A percentile compares a stretch with the other conserved stretches of the same genome.
These are phyloP conservation scores for Scopus umbretta DNA, from an alignment of 2,113 vertebrate species.

Conservation along the genomic window DNA sequence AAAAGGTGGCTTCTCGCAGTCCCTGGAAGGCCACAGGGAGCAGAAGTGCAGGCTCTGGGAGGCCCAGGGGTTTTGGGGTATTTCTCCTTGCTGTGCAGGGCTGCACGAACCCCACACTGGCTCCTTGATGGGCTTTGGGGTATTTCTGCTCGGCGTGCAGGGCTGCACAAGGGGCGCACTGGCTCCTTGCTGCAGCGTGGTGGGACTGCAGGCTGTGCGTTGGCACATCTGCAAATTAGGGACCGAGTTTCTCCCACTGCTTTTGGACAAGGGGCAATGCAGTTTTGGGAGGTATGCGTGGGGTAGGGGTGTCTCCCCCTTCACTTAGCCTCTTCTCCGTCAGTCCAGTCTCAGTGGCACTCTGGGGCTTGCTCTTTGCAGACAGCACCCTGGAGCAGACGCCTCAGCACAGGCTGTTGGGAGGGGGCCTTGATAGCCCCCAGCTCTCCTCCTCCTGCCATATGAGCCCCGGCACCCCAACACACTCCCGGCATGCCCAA, in stretches of 20 bases:
- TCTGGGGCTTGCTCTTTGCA: accelerated
- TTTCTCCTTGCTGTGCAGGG: background rate
- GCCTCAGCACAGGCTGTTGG: background rate
- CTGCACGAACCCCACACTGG: accelerated
- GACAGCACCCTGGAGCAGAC: background rate
- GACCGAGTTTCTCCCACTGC: accelerated
- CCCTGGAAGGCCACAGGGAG: background rate
- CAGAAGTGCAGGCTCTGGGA: background rate
- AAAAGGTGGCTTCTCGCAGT: background rate
- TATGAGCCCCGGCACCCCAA: background rate
- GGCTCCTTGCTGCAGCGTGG: background rate
- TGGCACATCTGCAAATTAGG: background rate
- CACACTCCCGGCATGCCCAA: background rate
- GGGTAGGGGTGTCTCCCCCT: background rate
- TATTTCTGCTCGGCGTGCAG: background rate
- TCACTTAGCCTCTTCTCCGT: background rate
- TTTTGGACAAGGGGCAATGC: background rate
- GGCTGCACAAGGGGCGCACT: background rate
- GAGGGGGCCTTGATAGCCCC: background rate
- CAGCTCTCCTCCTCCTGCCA: background rate
- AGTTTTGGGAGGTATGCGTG: background rate
- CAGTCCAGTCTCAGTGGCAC: no score
- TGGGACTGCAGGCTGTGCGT: background rate
- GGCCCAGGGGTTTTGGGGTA: background rate
- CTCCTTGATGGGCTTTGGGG: background rate